A percentile compares a stretch with the other conserved stretches of the same genome.
Evolutionary conservation across 2,888 invertebrate genomes (phyloP).

Genomic region (Platynereis dumerilii): DNA sequence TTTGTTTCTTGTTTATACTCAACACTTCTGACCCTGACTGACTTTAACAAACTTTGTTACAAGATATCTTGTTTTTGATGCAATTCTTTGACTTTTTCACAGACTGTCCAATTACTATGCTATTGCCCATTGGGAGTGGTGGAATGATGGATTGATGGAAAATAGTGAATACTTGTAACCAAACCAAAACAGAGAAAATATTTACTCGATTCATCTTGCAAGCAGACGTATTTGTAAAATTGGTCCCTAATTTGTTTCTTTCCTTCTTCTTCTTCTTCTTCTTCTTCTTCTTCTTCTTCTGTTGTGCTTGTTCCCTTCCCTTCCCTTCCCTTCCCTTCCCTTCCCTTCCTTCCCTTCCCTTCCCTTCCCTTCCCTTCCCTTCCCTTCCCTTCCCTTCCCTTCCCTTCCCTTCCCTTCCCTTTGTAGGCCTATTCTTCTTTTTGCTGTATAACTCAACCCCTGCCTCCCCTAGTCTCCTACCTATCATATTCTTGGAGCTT

Average conservation of each 20-base stretch:
- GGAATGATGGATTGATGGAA: too few relatives aligned
- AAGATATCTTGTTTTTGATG: not conserved
- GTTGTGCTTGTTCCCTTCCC: not conserved
- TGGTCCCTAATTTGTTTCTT: too few relatives aligned
- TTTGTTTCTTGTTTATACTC: too few relatives aligned
- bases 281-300: not conserved
- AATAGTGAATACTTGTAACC: too few relatives aligned
- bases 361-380: constrained; percentile 19
- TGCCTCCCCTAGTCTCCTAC: not conserved
- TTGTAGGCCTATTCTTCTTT: not conserved
- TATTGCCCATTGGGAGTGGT: too few relatives aligned
- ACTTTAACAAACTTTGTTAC: too few relatives aligned
- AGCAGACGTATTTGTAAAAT: too few relatives aligned
- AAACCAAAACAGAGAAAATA: too few relatives aligned
- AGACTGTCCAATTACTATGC: not conserved
- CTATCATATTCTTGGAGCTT: not conserved
- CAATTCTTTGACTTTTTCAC: not conserved
- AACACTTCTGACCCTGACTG: too few relatives aligned
- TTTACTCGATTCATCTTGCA: too few relatives aligned
- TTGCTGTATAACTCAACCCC: not conserved
- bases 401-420: not conserved
- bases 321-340: constrained; percentile 18
- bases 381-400: not conserved
- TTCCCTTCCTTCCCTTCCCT: constrained; percentile 22
- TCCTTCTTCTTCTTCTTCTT: not conserved